Percentiles rank a stretch among this genome's conserved stretches.
phyloP scores from a whole-genome alignment of 2,888 invertebrate genomes.

The Andrena dorsata region DNA sequence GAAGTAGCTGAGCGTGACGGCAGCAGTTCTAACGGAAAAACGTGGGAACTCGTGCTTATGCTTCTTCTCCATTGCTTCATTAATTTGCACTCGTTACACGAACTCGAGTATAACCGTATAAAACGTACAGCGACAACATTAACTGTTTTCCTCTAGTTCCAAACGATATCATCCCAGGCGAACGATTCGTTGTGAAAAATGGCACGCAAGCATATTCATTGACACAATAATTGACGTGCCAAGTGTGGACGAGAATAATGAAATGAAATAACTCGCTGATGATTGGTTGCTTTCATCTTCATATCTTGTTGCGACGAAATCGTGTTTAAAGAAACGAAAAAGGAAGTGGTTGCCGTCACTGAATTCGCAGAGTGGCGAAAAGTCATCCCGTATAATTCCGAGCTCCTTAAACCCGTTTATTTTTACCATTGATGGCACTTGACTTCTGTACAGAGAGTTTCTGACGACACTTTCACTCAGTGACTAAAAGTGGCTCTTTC shows the following conservation, averaged over 20 bases:
- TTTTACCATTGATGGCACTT: background rate
- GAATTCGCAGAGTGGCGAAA: constrained; percentile 5
- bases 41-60: constrained; percentile 80
- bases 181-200: background rate
- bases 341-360: background rate
- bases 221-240: constrained; percentile 2
- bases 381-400: background rate
- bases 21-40: constrained; percentile 83
- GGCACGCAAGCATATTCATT: constrained; percentile 3
- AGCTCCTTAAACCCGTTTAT: background rate
- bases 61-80: constrained; percentile 42
- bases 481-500: background rate
- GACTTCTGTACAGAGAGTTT: background rate
- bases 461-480: constrained; percentile 10
- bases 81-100: constrained; percentile 39
- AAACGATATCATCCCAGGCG: background rate
- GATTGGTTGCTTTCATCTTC: background rate
- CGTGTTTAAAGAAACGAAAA: background rate
- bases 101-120: constrained; percentile 43
- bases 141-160: background rate
- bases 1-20: constrained; percentile 82
- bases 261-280: constrained; percentile 8
- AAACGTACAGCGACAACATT: constrained; percentile 27
- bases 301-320: background rate
- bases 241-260: constrained; percentile 37